Conservation (phyloP, 2,797 vertebrate genomes). For the Pangasius sanitwongsei region DNA sequence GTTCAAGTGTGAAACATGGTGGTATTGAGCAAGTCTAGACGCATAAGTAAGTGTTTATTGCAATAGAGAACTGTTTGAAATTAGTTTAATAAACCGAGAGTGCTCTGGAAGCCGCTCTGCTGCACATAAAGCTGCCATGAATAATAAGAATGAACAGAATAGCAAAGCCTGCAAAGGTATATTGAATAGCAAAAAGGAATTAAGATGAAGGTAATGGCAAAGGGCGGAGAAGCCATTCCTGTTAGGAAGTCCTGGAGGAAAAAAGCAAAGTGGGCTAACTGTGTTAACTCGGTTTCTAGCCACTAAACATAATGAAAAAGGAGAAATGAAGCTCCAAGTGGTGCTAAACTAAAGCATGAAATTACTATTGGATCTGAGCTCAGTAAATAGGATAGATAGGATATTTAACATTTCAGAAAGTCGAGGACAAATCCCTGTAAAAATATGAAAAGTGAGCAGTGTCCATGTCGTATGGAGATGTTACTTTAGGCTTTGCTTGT, state of each 20-base stretch:
- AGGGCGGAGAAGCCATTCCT: background rate
- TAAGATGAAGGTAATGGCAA: background rate
- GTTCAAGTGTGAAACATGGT: slow-evolving; percentile 38
- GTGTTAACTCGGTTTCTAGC: background rate
- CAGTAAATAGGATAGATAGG: background rate
- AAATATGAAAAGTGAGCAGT: background rate
- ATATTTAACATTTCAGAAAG: background rate
- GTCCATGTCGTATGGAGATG: background rate
- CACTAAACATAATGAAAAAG: background rate
- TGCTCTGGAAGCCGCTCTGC: background rate
- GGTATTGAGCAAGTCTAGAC: slow-evolving; percentile 28
- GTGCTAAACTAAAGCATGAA: background rate
- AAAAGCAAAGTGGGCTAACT: background rate
- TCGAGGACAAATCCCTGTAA: background rate
- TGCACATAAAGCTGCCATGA: slow-evolving; percentile 1
- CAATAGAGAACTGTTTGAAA: slow-evolving; percentile 22
- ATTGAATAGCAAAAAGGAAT: background rate
- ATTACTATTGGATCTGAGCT: background rate
- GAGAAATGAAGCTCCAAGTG: background rate
- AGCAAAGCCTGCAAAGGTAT: background rate
- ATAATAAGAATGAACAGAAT: background rate
- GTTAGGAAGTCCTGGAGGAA: background rate
- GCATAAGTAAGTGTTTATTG: slow-evolving; percentile 48
- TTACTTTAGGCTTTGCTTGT: background rate
- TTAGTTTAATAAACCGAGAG: slow-evolving; percentile 43